phyloP scores from a whole-genome alignment of 2,888 invertebrate genomes.

The Caenorhabditis auriculariae region DNA sequence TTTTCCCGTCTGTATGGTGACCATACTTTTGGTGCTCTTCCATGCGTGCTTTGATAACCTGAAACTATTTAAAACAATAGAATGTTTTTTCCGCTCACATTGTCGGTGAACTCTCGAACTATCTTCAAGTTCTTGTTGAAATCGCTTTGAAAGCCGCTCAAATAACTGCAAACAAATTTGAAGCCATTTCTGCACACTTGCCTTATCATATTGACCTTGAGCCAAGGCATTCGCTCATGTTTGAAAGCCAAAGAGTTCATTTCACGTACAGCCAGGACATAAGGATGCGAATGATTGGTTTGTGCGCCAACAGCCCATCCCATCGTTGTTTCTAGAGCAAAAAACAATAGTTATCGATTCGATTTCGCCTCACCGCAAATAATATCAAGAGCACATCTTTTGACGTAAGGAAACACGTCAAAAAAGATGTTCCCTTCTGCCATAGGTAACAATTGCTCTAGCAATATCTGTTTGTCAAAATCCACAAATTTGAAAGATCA shows the following conservation, averaged over 20 bases:
- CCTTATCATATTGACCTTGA: constrained; percentile 70
- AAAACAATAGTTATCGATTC: not conserved
- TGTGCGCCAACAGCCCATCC: constrained; percentile 9
- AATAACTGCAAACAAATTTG: constrained; percentile 68
- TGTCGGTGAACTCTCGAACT: constrained; percentile 44
- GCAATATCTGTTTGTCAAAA: constrained; percentile 52
- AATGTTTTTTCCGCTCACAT: too few relatives aligned
- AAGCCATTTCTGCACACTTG: constrained; percentile 53
- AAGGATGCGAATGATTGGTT: constrained; percentile 10
- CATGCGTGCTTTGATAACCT: too few relatives aligned
- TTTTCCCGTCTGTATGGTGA: too few relatives aligned
- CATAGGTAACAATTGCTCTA: constrained; percentile 59
- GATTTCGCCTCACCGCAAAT: too few relatives aligned
- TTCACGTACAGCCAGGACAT: constrained; percentile 8
- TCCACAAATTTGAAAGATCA: not conserved
- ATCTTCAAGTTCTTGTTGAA: constrained; percentile 32
- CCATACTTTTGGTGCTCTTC: too few relatives aligned
- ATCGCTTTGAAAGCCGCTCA: constrained; percentile 66
- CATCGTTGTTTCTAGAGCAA: constrained; percentile 11
- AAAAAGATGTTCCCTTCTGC: constrained; percentile 56
- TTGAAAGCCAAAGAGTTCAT: constrained; percentile 16
- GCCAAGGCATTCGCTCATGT: constrained; percentile 68
- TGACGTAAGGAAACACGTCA: constrained; percentile 67
- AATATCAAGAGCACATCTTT: constrained; percentile 68
- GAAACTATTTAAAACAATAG: too few relatives aligned